Evolutionary conservation across 2,888 invertebrate genomes (phyloP).

Genomic region (Eilema sororculum): DNA sequence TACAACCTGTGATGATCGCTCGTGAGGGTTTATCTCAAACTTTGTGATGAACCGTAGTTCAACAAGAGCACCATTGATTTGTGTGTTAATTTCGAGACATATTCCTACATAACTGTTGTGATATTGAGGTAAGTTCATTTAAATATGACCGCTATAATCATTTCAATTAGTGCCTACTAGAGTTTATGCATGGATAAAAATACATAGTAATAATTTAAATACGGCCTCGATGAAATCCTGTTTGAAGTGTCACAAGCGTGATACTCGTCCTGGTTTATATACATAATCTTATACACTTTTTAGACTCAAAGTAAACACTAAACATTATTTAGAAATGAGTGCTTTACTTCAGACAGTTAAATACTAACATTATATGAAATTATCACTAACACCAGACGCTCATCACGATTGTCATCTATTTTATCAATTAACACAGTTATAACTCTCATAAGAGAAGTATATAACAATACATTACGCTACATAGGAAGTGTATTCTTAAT

Average conservation of each 20-base stretch:
- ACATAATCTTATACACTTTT: constrained; percentile 34
- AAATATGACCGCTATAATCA: constrained; percentile 33
- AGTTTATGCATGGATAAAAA: constrained; percentile 29
- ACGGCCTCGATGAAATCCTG: constrained; percentile 53
- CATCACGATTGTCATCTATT: neutral
- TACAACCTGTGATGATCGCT: constrained; percentile 70
- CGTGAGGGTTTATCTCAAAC: constrained; percentile 63
- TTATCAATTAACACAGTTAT: neutral
- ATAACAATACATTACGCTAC: neutral
- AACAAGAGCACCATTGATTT: constrained; percentile 58
- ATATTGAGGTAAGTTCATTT: constrained; percentile 66
- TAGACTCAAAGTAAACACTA: constrained; percentile 3
- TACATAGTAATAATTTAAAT: constrained; percentile 42
- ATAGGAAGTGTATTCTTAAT: neutral
- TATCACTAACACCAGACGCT: neutral
- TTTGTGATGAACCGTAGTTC: constrained; percentile 65
- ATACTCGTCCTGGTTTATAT: constrained; percentile 47
- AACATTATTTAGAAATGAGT: neutral
- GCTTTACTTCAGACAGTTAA: neutral
- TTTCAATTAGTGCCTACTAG: constrained; percentile 30
- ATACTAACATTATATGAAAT: neutral
- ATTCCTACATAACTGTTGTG: constrained; percentile 55
- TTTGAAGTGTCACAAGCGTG: constrained; percentile 49
- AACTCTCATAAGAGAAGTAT: neutral
- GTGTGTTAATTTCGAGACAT: constrained; percentile 56